Evolutionary conservation across 1,140 invertebrate genomes (phyloP), one percentile per base, ranked within the genome.

Genomic region (Cataglyphis hispanica): DNA sequence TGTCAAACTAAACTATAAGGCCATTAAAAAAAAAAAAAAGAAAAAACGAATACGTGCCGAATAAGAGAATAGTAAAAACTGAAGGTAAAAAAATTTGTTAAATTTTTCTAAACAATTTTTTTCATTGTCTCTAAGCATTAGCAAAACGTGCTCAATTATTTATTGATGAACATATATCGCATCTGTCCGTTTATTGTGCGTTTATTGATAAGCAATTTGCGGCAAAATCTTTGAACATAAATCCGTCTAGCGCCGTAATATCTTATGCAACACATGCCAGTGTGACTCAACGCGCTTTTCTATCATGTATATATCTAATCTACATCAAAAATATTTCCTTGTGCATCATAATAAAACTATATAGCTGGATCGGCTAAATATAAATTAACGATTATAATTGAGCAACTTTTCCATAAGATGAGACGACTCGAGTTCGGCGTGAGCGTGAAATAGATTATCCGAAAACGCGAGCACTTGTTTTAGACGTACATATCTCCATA

Each of bases 1-100:
- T 27, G 11, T 70, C 60, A 81, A 60, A 72, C 58, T 27, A 72
- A 72, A 83, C 34, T 83, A 60, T 37, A 61, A 83, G 78, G 78
- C 13, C n/a, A 7, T 11, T 1, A 31, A 60, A 7, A 72, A 61
- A 43, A 83, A n/a, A 11, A 0, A 27, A 3, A 40, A 13, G 8
- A 53, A 19, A 1, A 37, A 7, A 40, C 13, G 4, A 53, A 40
- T 37, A 50, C 31, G 31, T 69, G 22, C 10, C 8, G 31, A 16
- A 22, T n/a, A 69, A 81, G 7, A 40, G n/a, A n/a, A 22, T 10
- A 5, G 40, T 11, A 53, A 37, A 46, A 50, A 66, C 27, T 3
- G 1, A 31, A 61, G 22, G 4, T 19, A 60, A 40, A 50, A 50
- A 50, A 19, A 19, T 50, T 34, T 63, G 1, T 1, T 16, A 27